phyloP scores from a whole-genome alignment of 2,797 vertebrate genomes.

The Neopelma chrysocephalum region DNA sequence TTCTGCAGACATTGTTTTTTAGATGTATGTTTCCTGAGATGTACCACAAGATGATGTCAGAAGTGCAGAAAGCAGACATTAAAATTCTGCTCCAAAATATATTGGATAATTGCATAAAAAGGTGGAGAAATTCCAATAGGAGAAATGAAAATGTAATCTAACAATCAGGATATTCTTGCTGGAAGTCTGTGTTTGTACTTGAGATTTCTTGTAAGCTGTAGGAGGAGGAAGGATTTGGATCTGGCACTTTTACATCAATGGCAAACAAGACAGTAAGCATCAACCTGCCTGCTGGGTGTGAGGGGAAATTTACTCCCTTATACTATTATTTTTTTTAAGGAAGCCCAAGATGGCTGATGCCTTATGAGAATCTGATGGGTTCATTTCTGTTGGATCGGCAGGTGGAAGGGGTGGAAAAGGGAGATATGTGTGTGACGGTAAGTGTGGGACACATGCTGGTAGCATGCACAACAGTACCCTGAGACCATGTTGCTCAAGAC shows the following conservation, averaged over 20 bases:
- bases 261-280: background rate
- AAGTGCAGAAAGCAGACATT: background rate
- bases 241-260: accelerated
- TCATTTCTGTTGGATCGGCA: background rate
- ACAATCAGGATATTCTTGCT: background rate
- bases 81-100: background rate
- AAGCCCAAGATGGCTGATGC: background rate
- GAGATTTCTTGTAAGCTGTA: background rate
- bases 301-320: background rate
- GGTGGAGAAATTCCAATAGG: background rate
- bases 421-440: background rate
- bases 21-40: background rate
- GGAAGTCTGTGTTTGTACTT: background rate
- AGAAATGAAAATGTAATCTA: background rate
- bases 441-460: background rate
- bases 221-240: background rate
- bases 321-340: background rate
- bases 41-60: background rate
- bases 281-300: background rate
- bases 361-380: background rate
- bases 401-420: background rate
- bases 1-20: background rate
- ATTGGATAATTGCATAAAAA: background rate
- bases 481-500: background rate
- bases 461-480: background rate